These are phyloP conservation scores for Phragmatobia fuliginosa DNA, from an alignment of 2,888 invertebrate species.

Conservation along the genomic window DNA sequence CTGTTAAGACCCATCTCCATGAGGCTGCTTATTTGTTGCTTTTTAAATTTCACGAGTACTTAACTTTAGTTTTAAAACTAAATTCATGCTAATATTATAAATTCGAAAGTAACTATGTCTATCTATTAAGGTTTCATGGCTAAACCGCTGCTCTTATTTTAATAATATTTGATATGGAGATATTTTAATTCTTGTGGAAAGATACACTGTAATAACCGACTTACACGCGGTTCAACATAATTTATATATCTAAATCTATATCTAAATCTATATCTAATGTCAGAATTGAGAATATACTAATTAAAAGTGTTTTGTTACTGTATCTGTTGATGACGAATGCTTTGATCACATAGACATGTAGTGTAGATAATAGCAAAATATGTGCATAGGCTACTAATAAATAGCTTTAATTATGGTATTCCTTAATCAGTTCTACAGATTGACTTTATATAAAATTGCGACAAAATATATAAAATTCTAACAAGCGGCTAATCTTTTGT, in stretches of 20 bases:
- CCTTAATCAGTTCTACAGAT: not conserved
- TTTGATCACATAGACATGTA: not conserved
- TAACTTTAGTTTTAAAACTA: not conserved
- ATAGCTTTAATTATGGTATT: not conserved
- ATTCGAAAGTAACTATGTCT: no score
- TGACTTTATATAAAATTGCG: not conserved
- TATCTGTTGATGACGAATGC: not conserved
- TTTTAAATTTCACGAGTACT: not conserved
- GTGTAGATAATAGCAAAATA: not conserved
- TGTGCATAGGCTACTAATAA: not conserved
- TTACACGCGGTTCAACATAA: no score
- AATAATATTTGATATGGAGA: no score
- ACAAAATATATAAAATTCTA: not conserved
- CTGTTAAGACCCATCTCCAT: constrained; percentile 9
- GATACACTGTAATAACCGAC: no score
- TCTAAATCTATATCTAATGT: not conserved
- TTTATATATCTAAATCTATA: no score
- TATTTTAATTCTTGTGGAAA: no score
- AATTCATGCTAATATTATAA: no score
- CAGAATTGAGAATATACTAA: not conserved
- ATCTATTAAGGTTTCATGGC: no score
- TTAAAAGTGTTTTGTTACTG: not conserved
- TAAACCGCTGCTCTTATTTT: no score
- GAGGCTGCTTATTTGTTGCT: not conserved
- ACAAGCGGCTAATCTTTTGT: not conserved